These are phyloP conservation scores for Nematolebias whitei DNA, from an alignment of 2,113 vertebrate species.

Conservation along the genomic window DNA sequence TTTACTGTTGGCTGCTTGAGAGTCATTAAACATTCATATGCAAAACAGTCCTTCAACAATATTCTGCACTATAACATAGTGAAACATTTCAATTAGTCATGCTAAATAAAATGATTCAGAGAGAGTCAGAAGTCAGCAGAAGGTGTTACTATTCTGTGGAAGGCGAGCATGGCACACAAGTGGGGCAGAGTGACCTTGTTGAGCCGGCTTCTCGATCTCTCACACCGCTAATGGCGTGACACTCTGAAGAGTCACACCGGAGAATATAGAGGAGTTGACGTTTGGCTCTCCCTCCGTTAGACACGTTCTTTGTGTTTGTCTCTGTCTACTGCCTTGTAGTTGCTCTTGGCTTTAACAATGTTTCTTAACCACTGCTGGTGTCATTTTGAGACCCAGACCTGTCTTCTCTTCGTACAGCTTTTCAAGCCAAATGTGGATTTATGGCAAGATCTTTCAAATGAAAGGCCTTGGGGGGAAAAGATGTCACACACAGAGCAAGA, in stretches of 20 bases:
- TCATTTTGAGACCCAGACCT: constrained; percentile 30
- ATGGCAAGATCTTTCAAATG: constrained; percentile 9
- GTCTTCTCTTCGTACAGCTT: constrained; percentile 16
- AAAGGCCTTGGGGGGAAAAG: constrained; percentile 12
- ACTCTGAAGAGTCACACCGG: constrained; percentile 58
- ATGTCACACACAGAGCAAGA: neutral
- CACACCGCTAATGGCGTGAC: constrained; percentile 53
- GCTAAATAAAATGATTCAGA: constrained; percentile 8
- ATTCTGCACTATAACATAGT: neutral
- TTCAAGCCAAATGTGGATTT: constrained; percentile 3
- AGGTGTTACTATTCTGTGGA: constrained; percentile 22
- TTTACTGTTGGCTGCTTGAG: constrained; percentile 27
- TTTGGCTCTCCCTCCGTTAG: constrained; percentile 35
- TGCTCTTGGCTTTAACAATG: constrained; percentile 13
- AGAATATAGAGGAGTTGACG: constrained; percentile 49
- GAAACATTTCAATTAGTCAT: constrained; percentile 1
- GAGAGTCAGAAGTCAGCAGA: constrained; percentile 9
- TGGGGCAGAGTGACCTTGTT: constrained; percentile 57
- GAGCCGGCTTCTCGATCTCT: constrained; percentile 21
- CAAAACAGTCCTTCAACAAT: constrained; percentile 28
- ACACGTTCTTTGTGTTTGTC: neutral
- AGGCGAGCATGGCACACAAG: constrained; percentile 34
- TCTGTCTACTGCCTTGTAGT: constrained; percentile 29
- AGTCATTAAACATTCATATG: constrained; percentile 50
- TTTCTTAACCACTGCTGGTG: constrained; percentile 14